Evolutionary conservation across 2,797 vertebrate species (phyloP).

Genomic region (Bufotes viridis): DNA sequence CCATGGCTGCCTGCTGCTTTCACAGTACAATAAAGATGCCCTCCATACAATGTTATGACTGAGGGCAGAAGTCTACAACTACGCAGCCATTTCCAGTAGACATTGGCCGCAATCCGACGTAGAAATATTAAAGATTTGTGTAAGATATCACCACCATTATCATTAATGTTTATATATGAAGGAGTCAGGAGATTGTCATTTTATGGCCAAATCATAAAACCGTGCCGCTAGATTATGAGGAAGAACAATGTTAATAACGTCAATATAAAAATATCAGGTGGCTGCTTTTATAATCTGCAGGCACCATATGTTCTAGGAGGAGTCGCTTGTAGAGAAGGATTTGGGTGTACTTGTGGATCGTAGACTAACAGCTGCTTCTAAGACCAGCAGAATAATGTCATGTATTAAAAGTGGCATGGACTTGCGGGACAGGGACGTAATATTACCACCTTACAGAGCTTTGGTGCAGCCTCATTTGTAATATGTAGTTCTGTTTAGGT

Average conservation of each 20-base stretch:
- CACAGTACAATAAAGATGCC: constrained; percentile 12
- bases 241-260: background rate
- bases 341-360: too few species aligned
- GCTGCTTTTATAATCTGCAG: too few species aligned
- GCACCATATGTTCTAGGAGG: too few species aligned
- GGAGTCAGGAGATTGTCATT: background rate
- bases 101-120: background rate
- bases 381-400: too few species aligned
- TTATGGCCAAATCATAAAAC: background rate
- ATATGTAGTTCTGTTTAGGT: too few species aligned
- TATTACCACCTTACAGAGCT: too few species aligned
- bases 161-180: background rate
- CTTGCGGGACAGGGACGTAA: too few species aligned
- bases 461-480: too few species aligned
- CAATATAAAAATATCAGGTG: background rate
- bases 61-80: background rate
- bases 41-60: background rate
- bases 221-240: background rate
- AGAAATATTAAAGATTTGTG: constrained; percentile 5
- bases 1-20: constrained; percentile 8
- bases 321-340: too few species aligned
- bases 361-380: too few species aligned
- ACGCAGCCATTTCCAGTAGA: background rate
- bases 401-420: too few species aligned
- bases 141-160: background rate